Conservation (phyloP, 2,888 invertebrate genomes). For the Tinea pellionella region DNA sequence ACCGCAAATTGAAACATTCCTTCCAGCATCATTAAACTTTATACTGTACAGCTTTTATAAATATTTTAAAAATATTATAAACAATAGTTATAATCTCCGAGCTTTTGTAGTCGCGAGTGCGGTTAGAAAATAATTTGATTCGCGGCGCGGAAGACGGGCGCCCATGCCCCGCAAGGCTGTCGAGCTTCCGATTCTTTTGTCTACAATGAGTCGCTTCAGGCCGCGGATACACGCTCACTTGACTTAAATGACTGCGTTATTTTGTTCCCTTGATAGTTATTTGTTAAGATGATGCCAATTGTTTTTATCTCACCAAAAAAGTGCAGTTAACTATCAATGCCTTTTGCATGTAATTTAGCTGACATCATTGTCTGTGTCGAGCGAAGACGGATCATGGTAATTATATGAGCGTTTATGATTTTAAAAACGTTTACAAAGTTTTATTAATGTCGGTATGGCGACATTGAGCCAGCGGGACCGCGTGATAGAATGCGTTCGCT, state of each 20-base stretch:
- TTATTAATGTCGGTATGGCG: not conserved
- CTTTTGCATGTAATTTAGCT: slow-evolving; percentile 11
- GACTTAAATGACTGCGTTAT: slow-evolving; percentile 55
- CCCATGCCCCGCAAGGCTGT: slow-evolving; percentile 34
- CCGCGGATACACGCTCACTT: slow-evolving; percentile 62
- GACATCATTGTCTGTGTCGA: not conserved
- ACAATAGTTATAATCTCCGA: not conserved
- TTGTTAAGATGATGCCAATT: slow-evolving; percentile 7
- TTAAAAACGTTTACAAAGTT: not conserved
- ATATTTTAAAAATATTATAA: not conserved
- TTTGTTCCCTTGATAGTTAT: slow-evolving; percentile 38
- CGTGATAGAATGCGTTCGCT: slow-evolving; percentile 60
- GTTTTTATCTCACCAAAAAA: slow-evolving; percentile 6
- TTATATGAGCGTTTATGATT: not conserved
- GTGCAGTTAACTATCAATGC: slow-evolving; percentile 10
- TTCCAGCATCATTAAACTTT: not conserved
- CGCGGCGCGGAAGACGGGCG: not conserved
- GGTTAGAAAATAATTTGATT: not conserved
- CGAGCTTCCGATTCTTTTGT: slow-evolving; percentile 55
- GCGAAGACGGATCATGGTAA: not conserved
- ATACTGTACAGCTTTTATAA: not conserved
- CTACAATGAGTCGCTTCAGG: slow-evolving; percentile 37
- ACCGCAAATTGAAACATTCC: not conserved
- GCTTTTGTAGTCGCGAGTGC: not conserved
- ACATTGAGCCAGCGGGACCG: slow-evolving; percentile 34